These are phyloP conservation scores for Venusia cambrica DNA, from an alignment of 2,888 invertebrate genomes.

Conservation along the genomic window DNA sequence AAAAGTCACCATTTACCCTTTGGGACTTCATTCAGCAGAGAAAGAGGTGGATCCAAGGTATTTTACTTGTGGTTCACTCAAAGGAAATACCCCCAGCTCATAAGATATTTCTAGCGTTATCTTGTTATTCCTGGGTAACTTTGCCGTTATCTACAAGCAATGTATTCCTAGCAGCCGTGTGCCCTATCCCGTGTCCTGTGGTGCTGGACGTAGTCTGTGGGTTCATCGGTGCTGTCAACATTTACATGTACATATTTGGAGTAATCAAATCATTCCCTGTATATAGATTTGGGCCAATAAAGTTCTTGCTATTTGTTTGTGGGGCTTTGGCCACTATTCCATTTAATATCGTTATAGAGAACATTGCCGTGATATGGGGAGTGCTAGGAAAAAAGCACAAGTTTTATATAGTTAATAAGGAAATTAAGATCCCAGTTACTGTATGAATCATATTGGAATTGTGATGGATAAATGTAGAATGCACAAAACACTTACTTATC, in stretches of 20 bases:
- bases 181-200: slow-evolving; percentile 93
- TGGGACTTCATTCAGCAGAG: slow-evolving; percentile 98
- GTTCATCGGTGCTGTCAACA: slow-evolving; percentile 95
- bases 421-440: slow-evolving; percentile 85
- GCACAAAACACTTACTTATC: too few relatives aligned
- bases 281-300: slow-evolving; percentile 90
- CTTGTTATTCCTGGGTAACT: slow-evolving; percentile 98
- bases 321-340: slow-evolving; percentile 96
- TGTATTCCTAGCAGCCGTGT: slow-evolving; percentile 90
- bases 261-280: slow-evolving; percentile 97
- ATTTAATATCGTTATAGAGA: slow-evolving; percentile 96
- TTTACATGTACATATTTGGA: slow-evolving; percentile 99
- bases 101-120: slow-evolving; percentile 91
- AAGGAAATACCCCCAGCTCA: slow-evolving; percentile 89
- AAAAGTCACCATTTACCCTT: slow-evolving; percentile 97
- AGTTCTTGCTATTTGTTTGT: slow-evolving; percentile 89
- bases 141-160: slow-evolving; percentile 96
- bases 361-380: slow-evolving; percentile 97
- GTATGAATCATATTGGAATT: slow-evolving; percentile 73
- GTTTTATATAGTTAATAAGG: slow-evolving; percentile 98
- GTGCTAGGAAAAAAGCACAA: slow-evolving; percentile 96
- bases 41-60: slow-evolving; percentile 97
- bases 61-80: slow-evolving; percentile 93
- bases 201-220: slow-evolving; percentile 92
- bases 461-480: too few relatives aligned